phyloP scores from a whole-genome alignment of 2,797 vertebrate species.

The Schizothorax lantsangensis region DNA sequence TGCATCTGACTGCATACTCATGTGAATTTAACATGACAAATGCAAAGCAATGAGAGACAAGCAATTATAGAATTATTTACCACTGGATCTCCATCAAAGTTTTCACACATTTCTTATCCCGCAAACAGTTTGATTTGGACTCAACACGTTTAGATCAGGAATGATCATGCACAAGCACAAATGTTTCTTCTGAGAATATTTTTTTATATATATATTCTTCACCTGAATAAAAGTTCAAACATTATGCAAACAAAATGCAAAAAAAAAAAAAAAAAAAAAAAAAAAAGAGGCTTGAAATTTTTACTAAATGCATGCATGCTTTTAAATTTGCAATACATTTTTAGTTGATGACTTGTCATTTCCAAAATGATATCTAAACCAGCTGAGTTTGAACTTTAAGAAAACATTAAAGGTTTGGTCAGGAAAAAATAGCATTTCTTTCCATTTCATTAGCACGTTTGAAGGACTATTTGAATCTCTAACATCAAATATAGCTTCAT shows the following conservation, averaged over 20 bases:
- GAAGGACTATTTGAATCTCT: background rate
- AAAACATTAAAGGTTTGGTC: too few species aligned
- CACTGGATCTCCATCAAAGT: background rate
- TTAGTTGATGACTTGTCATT: background rate
- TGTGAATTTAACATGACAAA: background rate
- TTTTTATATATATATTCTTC: background rate
- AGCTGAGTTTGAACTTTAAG: background rate
- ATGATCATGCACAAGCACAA: background rate
- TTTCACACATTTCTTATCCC: constrained; percentile 5
- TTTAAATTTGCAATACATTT: background rate
- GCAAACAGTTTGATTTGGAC: background rate
- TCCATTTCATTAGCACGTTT: background rate
- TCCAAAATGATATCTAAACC: background rate
- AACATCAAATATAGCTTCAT: background rate
- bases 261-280: too few species aligned
- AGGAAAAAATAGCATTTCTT: background rate
- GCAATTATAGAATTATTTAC: constrained; percentile 4
- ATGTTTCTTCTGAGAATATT: background rate
- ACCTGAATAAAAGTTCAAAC: background rate
- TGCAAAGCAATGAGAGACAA: background rate
- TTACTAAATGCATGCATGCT: background rate
- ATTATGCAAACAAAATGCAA: background rate
- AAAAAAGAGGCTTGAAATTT: background rate
- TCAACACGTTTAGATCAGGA: background rate
- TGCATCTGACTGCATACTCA: background rate